Evolutionary conservation across 2,888 invertebrate genomes (phyloP), one percentile per base, ranked within the genome.

Genomic region (Linnaemya vulpina): DNA sequence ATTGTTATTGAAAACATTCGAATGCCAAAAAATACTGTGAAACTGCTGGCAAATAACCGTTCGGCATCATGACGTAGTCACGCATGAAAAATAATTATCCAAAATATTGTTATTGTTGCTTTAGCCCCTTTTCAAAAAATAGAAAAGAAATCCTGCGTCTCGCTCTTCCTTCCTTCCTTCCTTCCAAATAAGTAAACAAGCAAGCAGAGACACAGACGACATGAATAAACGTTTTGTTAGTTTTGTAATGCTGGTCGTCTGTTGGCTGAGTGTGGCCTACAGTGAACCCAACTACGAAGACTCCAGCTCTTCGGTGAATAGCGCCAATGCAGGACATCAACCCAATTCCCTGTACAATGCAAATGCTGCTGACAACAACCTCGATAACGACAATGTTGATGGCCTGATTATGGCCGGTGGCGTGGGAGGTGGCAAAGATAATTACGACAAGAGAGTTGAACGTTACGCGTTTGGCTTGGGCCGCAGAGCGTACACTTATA

Each of bases 391-490:
- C 10, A 84, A 25, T 25, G 68, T 20, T 10, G 51, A 67, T 35
- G 86, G 68, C 11, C 75, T 86, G 49, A 70, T 77, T 0, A 35
- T 58, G 60, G 53, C 7, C 3, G 74, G 22, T 3, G 75, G 38
- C 1, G 0, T 40, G 8, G 30, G 5, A 4, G 79, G n/a, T n/a
- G n/a, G 84, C 15, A 86, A 78, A 46, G 82, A 85, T 15, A 89
- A 90, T 38, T 89, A 90, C 65, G 91, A 92, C 53, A 95, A 95
- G 91, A 94, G 95, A 77, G 93, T 94, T 38, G 94, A 94, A 30
- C 94, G 94, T 0, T 96, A 95, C 92, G 94, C 95, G 35, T 95
- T 96, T 89, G 96, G 96, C 0, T 92, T 96, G n/a, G 96, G 96
- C 1, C 94, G 95, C 87, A 93, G 96, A 13, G 93, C 93, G 15